A percentile compares a stretch with the other conserved stretches of the same genome.
Conservation (phyloP, 2,888 invertebrate genomes). For the Ypsolopha sequella region DNA sequence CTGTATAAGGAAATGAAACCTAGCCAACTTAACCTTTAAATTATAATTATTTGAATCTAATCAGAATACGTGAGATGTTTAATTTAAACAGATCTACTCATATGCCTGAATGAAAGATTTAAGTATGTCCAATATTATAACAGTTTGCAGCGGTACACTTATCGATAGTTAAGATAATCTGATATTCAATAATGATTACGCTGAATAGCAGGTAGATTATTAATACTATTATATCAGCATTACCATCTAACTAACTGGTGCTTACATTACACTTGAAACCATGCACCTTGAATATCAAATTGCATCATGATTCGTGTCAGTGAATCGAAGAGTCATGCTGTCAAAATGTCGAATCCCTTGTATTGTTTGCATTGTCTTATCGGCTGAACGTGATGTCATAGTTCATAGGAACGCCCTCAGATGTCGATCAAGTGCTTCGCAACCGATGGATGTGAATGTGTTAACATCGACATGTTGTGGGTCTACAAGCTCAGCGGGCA, state of each 20-base stretch:
- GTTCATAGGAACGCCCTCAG: conserved; percentile 48
- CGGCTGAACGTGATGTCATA: conserved; percentile 45
- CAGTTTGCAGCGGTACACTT: neutral
- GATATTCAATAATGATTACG: neutral
- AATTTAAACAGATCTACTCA: too few species aligned
- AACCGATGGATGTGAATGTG: conserved; percentile 13
- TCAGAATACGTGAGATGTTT: neutral
- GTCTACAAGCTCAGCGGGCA: neutral
- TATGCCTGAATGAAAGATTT: neutral
- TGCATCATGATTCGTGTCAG: conserved; percentile 47
- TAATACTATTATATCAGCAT: neutral
- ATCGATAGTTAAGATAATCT: neutral
- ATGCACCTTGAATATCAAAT: conserved; percentile 38
- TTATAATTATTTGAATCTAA: conserved; percentile 19
- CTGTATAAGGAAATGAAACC: conserved; percentile 42
- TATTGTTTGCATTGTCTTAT: conserved; percentile 57
- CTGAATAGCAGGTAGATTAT: neutral
- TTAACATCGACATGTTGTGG: conserved; percentile 12
- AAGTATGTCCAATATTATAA: neutral
- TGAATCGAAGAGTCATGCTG: conserved; percentile 44
- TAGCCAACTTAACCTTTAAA: conserved; percentile 32
- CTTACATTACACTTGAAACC: conserved; percentile 20
- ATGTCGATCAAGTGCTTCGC: conserved; percentile 31
- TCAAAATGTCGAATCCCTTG: conserved; percentile 52
- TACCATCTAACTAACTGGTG: neutral